Evolutionary conservation across 1,140 invertebrate genomes (phyloP).

Genomic region (Diploscapter pachys): DNA sequence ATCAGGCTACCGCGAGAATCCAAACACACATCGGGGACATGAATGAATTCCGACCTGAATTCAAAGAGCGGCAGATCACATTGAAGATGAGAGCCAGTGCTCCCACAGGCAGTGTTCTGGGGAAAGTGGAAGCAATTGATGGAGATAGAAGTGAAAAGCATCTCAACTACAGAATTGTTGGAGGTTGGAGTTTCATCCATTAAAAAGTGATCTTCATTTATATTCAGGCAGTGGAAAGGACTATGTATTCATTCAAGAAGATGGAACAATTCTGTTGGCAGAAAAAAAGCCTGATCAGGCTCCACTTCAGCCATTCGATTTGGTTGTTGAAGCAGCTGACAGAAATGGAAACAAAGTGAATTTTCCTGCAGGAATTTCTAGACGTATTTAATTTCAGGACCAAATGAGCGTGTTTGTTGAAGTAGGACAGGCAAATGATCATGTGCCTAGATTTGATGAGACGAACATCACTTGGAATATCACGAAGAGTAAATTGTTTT

Average conservation of each 20-base stretch:
- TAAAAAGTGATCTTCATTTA: constrained; percentile 9
- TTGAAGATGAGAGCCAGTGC: constrained; percentile 25
- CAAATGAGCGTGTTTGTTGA: neutral
- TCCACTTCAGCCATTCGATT: constrained; percentile 5
- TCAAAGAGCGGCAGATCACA: constrained; percentile 14
- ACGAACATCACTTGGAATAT: too few relatives aligned
- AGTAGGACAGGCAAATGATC: neutral
- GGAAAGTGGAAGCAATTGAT: constrained; percentile 38
- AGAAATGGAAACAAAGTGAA: constrained; percentile 23
- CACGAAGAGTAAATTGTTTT: too few relatives aligned
- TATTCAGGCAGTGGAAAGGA: constrained; percentile 22
- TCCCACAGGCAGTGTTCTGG: constrained; percentile 32
- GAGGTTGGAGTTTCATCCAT: constrained; percentile 3
- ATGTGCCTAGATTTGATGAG: too few relatives aligned
- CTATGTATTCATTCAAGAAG: constrained; percentile 20
- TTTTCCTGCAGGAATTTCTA: neutral
- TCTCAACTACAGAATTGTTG: constrained; percentile 22
- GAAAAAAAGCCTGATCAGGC: constrained; percentile 17
- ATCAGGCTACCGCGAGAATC: constrained; percentile 29
- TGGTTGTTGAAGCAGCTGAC: constrained; percentile 17
- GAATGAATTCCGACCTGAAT: constrained; percentile 44
- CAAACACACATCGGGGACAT: constrained; percentile 43
- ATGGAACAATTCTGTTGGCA: constrained; percentile 18
- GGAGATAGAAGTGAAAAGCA: constrained; percentile 37
- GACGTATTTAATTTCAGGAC: neutral